Evolutionary conservation across 2,888 invertebrate genomes (phyloP).

Genomic region (Stenurella melanura): DNA sequence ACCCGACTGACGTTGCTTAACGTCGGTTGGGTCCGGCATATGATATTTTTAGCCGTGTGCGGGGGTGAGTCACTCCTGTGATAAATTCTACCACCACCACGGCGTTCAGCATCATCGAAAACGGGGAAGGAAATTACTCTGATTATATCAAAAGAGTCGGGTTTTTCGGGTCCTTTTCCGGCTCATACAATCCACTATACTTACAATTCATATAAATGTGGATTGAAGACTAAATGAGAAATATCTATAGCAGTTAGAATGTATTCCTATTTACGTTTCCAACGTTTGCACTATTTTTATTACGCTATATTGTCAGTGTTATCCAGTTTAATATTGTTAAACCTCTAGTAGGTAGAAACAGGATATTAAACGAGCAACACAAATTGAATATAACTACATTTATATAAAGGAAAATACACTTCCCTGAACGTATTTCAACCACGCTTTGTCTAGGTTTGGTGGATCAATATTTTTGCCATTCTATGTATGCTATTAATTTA

Average conservation of each 20-base stretch:
- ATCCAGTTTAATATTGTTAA: not conserved
- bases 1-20: too few species aligned
- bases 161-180: too few species aligned
- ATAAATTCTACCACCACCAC: too few species aligned
- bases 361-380: constrained; percentile 25
- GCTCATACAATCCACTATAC: too few species aligned
- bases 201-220: too few species aligned
- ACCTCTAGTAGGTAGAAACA: constrained; percentile 3
- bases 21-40: too few species aligned
- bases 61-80: too few species aligned
- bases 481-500: constrained; percentile 17
- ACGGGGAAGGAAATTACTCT: too few species aligned
- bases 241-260: not conserved
- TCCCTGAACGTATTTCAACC: constrained; percentile 14
- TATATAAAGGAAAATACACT: constrained; percentile 3
- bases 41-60: too few species aligned
- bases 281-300: constrained; percentile 3
- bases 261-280: not conserved
- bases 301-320: not conserved
- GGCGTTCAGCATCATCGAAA: too few species aligned
- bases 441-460: constrained; percentile 17
- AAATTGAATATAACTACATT: constrained; percentile 9
- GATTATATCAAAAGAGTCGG: too few species aligned
- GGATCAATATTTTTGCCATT: constrained; percentile 31
- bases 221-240: too few species aligned